These are phyloP conservation scores for Polyodon spathula DNA, from an alignment of 2,113 vertebrate species.

Conservation along the genomic window DNA sequence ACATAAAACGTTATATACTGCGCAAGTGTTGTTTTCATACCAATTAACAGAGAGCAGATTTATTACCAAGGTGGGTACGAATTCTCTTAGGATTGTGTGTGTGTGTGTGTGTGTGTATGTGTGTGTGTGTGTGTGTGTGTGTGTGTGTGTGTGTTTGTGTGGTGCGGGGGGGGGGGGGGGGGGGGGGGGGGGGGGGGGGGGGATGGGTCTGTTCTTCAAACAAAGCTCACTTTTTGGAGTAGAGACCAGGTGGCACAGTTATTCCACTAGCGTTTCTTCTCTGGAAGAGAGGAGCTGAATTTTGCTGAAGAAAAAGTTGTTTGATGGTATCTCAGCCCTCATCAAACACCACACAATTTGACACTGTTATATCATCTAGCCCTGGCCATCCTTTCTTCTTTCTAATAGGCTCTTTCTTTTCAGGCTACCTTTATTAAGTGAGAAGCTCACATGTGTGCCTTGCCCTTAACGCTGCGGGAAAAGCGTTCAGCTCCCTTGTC, in stretches of 20 bases:
- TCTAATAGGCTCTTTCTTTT: no score
- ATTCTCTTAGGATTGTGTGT: slow-evolving; percentile 60
- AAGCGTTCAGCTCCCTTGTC: slow-evolving; percentile 32
- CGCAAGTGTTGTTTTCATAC: slow-evolving; percentile 94
- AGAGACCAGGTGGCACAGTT: no score
- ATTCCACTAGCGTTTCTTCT: slow-evolving; percentile 1
- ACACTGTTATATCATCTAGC: slow-evolving; percentile 32
- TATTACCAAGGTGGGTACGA: slow-evolving; percentile 81
- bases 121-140: background rate
- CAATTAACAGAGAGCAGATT: slow-evolving; percentile 90
- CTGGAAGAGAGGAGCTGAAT: slow-evolving; percentile 5
- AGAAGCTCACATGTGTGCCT: background rate
- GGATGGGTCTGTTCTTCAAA: slow-evolving; percentile 56
- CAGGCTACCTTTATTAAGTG: no score
- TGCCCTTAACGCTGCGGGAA: background rate
- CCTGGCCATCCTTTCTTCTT: slow-evolving; percentile 16
- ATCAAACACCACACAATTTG: slow-evolving; percentile 32
- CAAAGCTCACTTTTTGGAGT: slow-evolving; percentile 45
- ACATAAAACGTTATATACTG: slow-evolving; percentile 97
- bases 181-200: slow-evolving; percentile 46
- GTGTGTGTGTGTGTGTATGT: slow-evolving; percentile 5
- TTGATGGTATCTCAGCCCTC: no score
- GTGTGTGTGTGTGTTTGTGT: background rate
- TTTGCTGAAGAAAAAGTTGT: slow-evolving; percentile 16
- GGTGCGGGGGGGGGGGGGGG: slow-evolving; percentile 61